Evolutionary conservation across 2,888 invertebrate genomes (phyloP), one percentile per base, ranked within the genome.

Genomic region (Amiota minor): DNA sequence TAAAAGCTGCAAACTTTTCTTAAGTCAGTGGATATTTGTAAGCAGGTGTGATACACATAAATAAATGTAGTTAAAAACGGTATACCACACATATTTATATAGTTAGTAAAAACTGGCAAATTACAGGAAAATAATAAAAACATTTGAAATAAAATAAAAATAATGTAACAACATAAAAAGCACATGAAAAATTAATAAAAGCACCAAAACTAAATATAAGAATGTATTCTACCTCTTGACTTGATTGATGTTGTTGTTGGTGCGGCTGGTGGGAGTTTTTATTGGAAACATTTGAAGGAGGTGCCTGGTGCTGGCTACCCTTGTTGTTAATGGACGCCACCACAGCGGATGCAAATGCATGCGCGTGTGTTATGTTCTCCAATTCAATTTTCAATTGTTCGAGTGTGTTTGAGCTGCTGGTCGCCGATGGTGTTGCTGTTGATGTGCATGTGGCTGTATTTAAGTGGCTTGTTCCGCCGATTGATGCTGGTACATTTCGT

Each of bases 371-470:
- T 72, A 92, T 90, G 76, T 92, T 92, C 77, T 92, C 92, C 53
- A 92, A 84, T 72, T 91, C 92, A 72, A 92, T 92, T 85, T 92
- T 92, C 3, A 92, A 83, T 77, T 92, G 92, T 76, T 92, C 92
- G 55, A 92, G 83, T 0, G 92, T 92, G 74, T 91, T 91, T 64
- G 91, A 91, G 76, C 78, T 72, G 59, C 79, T 79, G 74, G 75
- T 64, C 67, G 64, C 50, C 11, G 74, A 65, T 23, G 69, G 49
- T 69, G 75, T 59, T 76, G 75, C 10, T 68, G 74, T 53, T 14
- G 23, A 23, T n/a, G 14, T 20, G 2, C 56, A 9, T 16, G 20
- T 16, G 1, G 18, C 56, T 16, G 20, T 9, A 18, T 59, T 16
- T 35, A 35, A 35, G 6, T 35, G 35, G 6, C 35, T 35, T 6